phyloP scores from a whole-genome alignment of 2,797 vertebrate species.

The Chiroxiphia lanceolata region DNA sequence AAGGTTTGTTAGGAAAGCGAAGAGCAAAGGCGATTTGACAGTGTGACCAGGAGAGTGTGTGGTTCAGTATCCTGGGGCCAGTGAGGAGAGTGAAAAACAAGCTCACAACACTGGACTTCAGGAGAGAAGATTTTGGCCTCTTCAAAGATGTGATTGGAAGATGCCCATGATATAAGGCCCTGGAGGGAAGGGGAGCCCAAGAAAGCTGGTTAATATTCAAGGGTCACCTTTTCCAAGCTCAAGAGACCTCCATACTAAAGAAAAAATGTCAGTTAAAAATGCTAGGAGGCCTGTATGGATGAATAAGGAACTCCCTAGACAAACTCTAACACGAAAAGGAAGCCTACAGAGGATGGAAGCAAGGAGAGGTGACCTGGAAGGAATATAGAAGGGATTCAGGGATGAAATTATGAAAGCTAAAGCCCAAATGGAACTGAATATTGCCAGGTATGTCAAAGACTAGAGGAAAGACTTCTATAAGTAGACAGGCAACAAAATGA shows the following conservation, averaged over 20 bases:
- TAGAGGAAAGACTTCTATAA: not conserved
- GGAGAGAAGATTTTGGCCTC: not conserved
- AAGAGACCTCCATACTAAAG: not conserved
- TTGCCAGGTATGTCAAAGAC: not conserved
- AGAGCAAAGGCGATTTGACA: not conserved
- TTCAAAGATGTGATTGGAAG: not conserved
- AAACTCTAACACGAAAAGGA: not conserved
- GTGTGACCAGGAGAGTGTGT: not conserved
- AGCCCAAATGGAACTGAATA: not conserved
- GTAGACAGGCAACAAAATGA: not conserved
- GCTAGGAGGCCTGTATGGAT: not conserved
- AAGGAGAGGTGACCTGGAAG: not conserved
- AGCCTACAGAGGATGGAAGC: not conserved
- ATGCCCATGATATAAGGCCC: not conserved
- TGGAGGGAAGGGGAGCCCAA: not conserved
- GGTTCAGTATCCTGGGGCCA: not conserved
- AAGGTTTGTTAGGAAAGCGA: not conserved
- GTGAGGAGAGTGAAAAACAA: not conserved
- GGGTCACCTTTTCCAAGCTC: not conserved
- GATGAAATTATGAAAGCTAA: not conserved
- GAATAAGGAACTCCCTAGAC: not conserved
- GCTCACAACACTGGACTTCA: not conserved
- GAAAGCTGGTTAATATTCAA: not conserved
- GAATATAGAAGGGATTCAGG: not conserved
- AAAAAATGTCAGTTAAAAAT: not conserved